Percentiles rank a stretch among this genome's conserved stretches.
phyloP scores from a whole-genome alignment of 2,888 invertebrate species.

The Acanthosepion esculentum region DNA sequence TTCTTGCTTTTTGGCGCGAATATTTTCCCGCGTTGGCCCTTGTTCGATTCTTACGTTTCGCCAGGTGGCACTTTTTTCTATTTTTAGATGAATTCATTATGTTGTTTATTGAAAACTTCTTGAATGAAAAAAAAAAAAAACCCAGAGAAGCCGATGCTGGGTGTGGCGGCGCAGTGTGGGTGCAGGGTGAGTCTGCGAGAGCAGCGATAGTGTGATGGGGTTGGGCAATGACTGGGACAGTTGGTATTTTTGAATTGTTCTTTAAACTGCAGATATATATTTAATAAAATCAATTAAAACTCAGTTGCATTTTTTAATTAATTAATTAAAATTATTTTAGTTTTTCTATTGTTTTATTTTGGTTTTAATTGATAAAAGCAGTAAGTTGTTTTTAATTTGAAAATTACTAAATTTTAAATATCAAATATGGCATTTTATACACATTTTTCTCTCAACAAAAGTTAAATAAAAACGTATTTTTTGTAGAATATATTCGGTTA shows the following conservation, averaged over 20 bases:
- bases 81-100: neutral
- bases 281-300: neutral
- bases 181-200: no score
- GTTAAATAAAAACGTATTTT: no score
- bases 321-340: no score
- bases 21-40: neutral
- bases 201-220: neutral
- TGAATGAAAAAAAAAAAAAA: neutral
- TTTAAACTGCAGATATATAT: neutral
- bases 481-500: no score
- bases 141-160: neutral
- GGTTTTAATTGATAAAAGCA: no score
- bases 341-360: no score
- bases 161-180: neutral
- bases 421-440: no score
- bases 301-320: no score
- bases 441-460: no score
- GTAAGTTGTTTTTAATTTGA: no score
- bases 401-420: no score
- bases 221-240: neutral
- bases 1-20: neutral
- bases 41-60: neutral
- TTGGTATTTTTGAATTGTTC: neutral
- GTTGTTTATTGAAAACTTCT: neutral
- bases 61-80: neutral